phyloP scores from a whole-genome alignment of 2,113 vertebrate species.

The Andinoacara biseriatus region DNA sequence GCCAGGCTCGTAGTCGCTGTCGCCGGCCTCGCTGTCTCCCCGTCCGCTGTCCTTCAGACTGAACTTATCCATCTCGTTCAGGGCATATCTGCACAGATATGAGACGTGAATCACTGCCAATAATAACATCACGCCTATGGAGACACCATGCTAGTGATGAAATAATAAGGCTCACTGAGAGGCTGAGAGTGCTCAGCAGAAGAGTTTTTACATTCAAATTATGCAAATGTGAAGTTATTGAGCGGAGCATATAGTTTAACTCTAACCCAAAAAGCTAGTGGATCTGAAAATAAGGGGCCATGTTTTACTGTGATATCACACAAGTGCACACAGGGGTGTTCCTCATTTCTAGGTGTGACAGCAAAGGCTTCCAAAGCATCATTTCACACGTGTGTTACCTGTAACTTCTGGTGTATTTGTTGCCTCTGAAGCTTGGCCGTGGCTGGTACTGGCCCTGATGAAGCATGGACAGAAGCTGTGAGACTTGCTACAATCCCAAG shows the following conservation, averaged over 20 bases:
- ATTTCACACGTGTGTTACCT: constrained; percentile 83
- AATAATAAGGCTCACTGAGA: constrained; percentile 42
- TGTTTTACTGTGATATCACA: neutral
- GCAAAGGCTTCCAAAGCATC: neutral
- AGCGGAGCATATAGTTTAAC: constrained; percentile 46
- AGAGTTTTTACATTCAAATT: constrained; percentile 67
- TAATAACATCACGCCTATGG: neutral
- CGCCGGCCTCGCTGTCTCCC: constrained; percentile 97
- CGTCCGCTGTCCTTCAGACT: constrained; percentile 98
- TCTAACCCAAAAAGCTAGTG: constrained; percentile 27
- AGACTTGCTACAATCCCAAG: constrained; percentile 92
- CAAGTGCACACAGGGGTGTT: neutral
- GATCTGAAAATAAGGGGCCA: neutral
- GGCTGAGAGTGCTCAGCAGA: constrained; percentile 18
- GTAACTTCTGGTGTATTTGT: constrained; percentile 98
- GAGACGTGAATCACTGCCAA: constrained; percentile 1
- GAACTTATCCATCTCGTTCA: constrained; percentile 99
- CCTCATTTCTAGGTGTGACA: neutral
- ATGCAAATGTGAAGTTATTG: constrained; percentile 54
- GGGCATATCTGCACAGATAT: constrained; percentile 86
- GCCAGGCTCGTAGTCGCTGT: constrained; percentile 97
- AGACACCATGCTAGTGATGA: neutral
- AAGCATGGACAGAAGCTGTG: constrained; percentile 99
- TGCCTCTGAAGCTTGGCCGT: constrained; percentile 98
- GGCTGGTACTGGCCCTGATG: constrained; percentile 99